A percentile compares a stretch with the other conserved stretches of the same genome.
Evolutionary conservation across 53 echinoderm and acorn worm species (phyloP).

Genomic region (Echinometra lucunter): DNA sequence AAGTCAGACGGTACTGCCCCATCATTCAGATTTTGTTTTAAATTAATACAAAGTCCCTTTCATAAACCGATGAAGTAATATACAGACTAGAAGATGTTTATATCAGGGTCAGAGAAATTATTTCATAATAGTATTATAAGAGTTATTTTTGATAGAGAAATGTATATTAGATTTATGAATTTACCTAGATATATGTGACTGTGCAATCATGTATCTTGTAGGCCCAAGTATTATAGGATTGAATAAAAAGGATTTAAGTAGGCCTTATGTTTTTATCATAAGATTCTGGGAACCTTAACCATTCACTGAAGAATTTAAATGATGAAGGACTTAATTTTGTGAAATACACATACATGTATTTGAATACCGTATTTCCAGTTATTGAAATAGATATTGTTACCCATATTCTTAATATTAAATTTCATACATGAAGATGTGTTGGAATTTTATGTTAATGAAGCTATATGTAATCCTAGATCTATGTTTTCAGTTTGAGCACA

Average conservation of each 20-base stretch:
- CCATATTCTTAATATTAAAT: background rate
- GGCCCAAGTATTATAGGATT: background rate
- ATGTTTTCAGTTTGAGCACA: background rate
- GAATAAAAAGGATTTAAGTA: background rate
- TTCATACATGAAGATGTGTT: background rate
- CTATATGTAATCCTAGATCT: background rate
- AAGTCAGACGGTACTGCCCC: too few species aligned
- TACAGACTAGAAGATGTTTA: background rate
- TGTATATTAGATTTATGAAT: background rate
- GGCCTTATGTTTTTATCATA: background rate
- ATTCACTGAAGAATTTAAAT: background rate
- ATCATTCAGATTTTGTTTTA: too few species aligned
- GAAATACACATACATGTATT: too few species aligned
- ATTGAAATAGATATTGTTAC: too few species aligned
- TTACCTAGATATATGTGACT: background rate
- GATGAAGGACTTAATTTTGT: background rate
- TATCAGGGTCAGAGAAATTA: background rate
- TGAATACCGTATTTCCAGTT: too few species aligned
- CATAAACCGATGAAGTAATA: background rate
- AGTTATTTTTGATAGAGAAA: conserved; percentile 25
- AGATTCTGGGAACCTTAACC: background rate
- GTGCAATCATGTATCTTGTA: conserved; percentile 14
- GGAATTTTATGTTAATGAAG: background rate
- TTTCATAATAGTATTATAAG: background rate
- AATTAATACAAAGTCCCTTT: too few species aligned